Evolutionary conservation across 2,797 vertebrate species (phyloP).

Genomic region (Artibeus jamaicensis): DNA sequence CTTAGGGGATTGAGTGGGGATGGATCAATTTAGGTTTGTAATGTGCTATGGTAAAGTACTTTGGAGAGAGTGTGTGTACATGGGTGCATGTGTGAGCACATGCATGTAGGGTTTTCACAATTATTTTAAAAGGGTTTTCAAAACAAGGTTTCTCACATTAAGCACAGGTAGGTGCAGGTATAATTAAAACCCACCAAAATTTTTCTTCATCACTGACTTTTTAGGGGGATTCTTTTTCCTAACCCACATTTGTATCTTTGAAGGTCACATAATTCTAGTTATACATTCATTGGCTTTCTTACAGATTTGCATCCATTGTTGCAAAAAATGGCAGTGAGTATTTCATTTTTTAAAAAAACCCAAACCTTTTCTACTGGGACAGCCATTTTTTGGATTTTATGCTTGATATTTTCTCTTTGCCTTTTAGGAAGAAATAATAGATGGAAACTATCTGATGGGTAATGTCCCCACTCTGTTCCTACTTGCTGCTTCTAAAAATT

Average conservation of each 20-base stretch:
- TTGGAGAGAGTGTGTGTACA: rapidly evolving
- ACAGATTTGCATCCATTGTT: constrained; percentile 85
- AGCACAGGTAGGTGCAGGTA: not conserved
- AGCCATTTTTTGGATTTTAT: not conserved
- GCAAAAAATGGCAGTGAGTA: constrained; percentile 85
- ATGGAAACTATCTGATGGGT: constrained; percentile 87
- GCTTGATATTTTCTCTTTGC: constrained; percentile 60
- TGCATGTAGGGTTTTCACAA: not conserved
- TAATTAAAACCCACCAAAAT: not conserved
- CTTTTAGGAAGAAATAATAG: constrained; percentile 85
- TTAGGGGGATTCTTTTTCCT: not conserved
- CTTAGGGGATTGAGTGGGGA: not conserved
- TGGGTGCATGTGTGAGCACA: too few species aligned
- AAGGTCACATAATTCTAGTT: constrained; percentile 52
- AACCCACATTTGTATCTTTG: constrained; percentile 4
- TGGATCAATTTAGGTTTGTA: not conserved
- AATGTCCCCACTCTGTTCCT: constrained; percentile 68
- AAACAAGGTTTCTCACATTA: not conserved
- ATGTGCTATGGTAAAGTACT: not conserved
- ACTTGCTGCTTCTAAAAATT: constrained; percentile 49
- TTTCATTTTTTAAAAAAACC: constrained; percentile 64
- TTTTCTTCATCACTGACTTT: not conserved
- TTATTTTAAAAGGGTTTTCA: constrained; percentile 5
- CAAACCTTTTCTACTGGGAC: constrained; percentile 19
- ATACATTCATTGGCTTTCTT: constrained; percentile 61